These are phyloP conservation scores for Eilema caniola DNA, from an alignment of 2,888 invertebrate genomes.

Conservation along the genomic window DNA sequence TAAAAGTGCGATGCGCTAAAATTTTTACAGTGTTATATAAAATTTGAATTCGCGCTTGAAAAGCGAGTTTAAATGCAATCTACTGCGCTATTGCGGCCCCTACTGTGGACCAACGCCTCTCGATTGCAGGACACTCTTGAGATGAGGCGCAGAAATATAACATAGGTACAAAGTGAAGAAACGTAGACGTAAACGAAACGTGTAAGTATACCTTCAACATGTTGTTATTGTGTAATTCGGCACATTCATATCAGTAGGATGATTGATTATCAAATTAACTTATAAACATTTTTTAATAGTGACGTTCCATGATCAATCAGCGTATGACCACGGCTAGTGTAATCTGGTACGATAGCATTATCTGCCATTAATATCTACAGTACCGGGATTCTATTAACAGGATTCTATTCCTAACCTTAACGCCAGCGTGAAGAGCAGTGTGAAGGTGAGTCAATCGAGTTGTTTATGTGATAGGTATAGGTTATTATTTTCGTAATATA, in stretches of 20 bases:
- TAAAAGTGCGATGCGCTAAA: not conserved
- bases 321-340: no score
- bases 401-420: not conserved
- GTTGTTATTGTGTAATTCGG: no score
- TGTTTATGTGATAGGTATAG: not conserved
- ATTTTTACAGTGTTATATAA: constrained; percentile 25
- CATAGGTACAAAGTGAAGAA: no score
- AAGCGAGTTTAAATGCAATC: constrained; percentile 50
- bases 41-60: constrained; percentile 39
- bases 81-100: constrained; percentile 31
- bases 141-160: constrained; percentile 17
- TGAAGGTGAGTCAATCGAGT: not conserved
- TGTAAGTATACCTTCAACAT: not conserved
- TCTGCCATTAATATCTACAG: no score
- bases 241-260: not conserved
- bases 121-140: not conserved
- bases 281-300: no score
- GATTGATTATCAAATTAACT: not conserved
- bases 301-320: no score
- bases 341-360: no score
- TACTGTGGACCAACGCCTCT: constrained; percentile 11
- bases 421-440: not conserved
- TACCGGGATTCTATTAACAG: no score
- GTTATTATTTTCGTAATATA: no score
- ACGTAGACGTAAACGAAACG: no score